Conservation (phyloP, 2,797 vertebrate species). For the Sternotherus odoratus region DNA sequence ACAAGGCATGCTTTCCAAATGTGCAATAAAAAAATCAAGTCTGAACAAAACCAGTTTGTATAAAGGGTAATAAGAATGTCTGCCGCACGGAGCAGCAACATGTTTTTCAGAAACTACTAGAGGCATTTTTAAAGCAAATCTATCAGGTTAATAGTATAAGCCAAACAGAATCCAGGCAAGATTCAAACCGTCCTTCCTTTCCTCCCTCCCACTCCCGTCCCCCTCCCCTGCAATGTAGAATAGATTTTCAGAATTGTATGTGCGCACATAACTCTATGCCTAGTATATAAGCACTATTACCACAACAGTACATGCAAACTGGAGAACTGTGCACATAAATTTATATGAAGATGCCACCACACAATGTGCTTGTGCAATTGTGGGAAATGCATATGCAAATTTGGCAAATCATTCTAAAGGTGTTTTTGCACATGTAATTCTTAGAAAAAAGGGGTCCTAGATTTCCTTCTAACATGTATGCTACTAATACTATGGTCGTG, state of each 20-base stretch:
- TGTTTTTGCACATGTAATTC: not conserved
- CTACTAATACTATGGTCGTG: fast-evolving
- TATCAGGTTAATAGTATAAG: not conserved
- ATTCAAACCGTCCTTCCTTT: not conserved
- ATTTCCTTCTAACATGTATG: fast-evolving
- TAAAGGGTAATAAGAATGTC: constrained; percentile 43
- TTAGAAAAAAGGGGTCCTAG: not conserved
- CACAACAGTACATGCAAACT: not conserved
- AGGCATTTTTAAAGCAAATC: not conserved
- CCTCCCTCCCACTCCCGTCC: no score
- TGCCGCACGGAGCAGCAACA: not conserved
- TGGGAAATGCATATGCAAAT: not conserved
- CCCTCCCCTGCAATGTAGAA: not conserved
- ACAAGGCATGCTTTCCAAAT: constrained; percentile 38
- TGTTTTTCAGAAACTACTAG: not conserved
- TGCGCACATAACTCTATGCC: not conserved
- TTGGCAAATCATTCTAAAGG: not conserved
- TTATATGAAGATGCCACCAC: not conserved
- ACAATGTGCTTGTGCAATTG: not conserved
- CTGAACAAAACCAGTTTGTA: not conserved
- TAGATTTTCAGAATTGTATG: not conserved
- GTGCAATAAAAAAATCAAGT: constrained; percentile 22
- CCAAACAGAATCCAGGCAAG: not conserved
- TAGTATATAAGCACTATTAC: not conserved
- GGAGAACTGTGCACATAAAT: not conserved